Evolutionary conservation across 2,797 vertebrate species (phyloP).

Genomic region (Lepilemur ruficaudatus): DNA sequence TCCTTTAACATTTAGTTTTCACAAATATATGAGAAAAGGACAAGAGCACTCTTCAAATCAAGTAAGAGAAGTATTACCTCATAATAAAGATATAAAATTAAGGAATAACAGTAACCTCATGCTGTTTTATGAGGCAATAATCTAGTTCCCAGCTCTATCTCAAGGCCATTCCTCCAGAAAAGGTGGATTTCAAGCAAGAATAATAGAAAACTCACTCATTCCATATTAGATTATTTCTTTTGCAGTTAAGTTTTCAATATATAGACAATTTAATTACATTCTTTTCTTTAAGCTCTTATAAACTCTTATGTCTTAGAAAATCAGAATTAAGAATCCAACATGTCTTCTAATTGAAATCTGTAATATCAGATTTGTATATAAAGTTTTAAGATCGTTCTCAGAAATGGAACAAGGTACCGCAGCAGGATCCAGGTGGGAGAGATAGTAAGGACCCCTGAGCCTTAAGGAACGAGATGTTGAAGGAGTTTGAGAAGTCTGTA

Average conservation of each 20-base stretch:
- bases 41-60: slow-evolving; percentile 78
- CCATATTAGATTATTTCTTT: not conserved
- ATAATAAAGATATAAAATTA: slow-evolving; percentile 86
- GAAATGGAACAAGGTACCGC: not conserved
- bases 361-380: not conserved
- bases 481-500: not conserved
- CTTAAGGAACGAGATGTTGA: not conserved
- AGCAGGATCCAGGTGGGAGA: not conserved
- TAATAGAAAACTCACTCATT: not conserved
- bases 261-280: not conserved
- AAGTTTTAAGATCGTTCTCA: not conserved
- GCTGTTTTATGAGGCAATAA: slow-evolving; percentile 85
- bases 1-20: slow-evolving; percentile 81
- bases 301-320: not conserved
- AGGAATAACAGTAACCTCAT: slow-evolving; percentile 83
- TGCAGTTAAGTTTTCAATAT: not conserved
- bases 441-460: not conserved
- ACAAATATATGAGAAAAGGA: slow-evolving; percentile 80
- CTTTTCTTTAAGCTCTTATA: not conserved
- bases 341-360: not conserved
- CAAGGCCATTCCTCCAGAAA: slow-evolving; percentile 72
- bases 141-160: slow-evolving; percentile 78
- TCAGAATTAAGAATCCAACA: not conserved
- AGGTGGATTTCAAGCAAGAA: slow-evolving; percentile 79
- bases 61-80: slow-evolving; percentile 79